phyloP scores from a whole-genome alignment of 2,113 vertebrate genomes.

The Picathartes gymnocephalus region DNA sequence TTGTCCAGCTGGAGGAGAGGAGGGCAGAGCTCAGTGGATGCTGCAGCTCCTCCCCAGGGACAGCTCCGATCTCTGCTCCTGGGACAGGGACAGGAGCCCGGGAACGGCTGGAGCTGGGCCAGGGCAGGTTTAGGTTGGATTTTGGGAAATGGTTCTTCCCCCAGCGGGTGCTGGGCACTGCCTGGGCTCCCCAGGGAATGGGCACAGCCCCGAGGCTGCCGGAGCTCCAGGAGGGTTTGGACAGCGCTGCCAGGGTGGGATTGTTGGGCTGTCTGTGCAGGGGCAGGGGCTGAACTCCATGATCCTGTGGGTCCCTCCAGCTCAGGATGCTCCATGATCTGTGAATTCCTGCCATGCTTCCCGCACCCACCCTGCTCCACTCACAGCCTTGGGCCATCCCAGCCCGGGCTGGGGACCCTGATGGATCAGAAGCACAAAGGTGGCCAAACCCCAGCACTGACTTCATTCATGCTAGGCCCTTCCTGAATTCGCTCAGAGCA shows the following conservation, averaged over 20 bases:
- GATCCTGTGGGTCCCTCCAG: background rate
- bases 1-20: background rate
- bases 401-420: background rate
- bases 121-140: accelerated
- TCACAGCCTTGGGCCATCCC: background rate
- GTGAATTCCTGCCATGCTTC: background rate
- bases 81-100: background rate
- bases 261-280: background rate
- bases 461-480: accelerated
- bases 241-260: background rate
- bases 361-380: accelerated
- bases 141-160: background rate
- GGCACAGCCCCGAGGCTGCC: background rate
- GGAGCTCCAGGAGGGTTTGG: background rate
- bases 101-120: background rate
- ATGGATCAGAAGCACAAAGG: accelerated
- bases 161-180: background rate
- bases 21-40: background rate
- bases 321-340: background rate
- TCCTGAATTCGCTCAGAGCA: background rate
- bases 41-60: background rate
- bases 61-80: background rate
- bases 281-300: accelerated
- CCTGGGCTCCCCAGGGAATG: background rate
- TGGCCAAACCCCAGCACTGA: background rate